A percentile compares a stretch with the other conserved stretches of the same genome.
phyloP scores from a whole-genome alignment of 2,797 vertebrate species.

The Galago senegalensis region DNA sequence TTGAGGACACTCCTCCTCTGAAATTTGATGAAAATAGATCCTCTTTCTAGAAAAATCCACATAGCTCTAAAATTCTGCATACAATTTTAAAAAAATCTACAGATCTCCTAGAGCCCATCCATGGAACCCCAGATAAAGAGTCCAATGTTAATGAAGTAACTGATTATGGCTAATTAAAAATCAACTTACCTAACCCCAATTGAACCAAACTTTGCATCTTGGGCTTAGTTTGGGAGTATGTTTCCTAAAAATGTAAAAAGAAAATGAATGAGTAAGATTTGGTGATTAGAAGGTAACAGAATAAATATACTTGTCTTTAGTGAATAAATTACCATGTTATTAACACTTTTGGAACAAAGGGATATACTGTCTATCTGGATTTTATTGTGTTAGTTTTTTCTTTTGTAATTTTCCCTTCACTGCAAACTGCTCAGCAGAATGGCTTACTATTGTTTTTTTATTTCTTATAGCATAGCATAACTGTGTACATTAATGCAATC shows the following conservation, averaged over 20 bases:
- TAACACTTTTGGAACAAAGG: constrained; percentile 65
- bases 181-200: constrained; percentile 91
- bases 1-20: not conserved
- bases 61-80: constrained; percentile 66
- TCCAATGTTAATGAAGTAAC: constrained; percentile 59
- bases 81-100: constrained; percentile 60
- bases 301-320: constrained; percentile 54
- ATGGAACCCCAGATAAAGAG: constrained; percentile 22
- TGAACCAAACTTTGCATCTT: constrained; percentile 89
- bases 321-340: constrained; percentile 40
- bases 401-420: constrained; percentile 66
- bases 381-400: constrained; percentile 47
- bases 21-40: constrained; percentile 44
- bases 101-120: constrained; percentile 24
- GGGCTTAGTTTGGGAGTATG: constrained; percentile 92
- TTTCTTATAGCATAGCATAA: too few species aligned
- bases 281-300: constrained; percentile 59
- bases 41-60: constrained; percentile 58
- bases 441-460: not conserved
- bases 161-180: constrained; percentile 75
- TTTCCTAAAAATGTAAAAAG: constrained; percentile 88
- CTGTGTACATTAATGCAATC: too few species aligned
- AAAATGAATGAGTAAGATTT: constrained; percentile 74
- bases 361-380: not conserved
- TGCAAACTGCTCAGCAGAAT: constrained; percentile 57